A percentile compares a stretch with the other conserved stretches of the same genome.
These are phyloP conservation scores for Melanostigma gelatinosum DNA, from an alignment of 2,113 vertebrate species.

Conservation along the genomic window DNA sequence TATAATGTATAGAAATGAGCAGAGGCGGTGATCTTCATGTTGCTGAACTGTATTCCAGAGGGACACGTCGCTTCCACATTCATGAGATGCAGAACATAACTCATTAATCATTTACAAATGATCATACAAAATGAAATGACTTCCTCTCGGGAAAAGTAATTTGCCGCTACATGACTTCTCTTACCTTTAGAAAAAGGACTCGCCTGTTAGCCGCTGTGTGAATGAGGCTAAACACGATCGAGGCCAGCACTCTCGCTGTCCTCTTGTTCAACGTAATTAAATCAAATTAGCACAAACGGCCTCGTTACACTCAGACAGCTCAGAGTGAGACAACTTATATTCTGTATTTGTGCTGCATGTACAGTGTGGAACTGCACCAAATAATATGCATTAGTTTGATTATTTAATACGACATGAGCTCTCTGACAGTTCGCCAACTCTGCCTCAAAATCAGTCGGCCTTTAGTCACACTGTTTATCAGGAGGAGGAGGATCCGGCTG, in stretches of 20 bases:
- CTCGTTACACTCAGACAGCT: neutral
- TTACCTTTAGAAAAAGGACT: neutral
- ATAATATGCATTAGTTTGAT: neutral
- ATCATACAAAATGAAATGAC: conserved; percentile 1
- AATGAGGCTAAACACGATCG: neutral
- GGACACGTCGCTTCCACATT: neutral
- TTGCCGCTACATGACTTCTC: neutral
- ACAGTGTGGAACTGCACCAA: neutral
- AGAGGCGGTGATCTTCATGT: neutral
- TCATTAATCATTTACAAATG: neutral
- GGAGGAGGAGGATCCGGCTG: neutral
- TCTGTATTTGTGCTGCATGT: neutral
- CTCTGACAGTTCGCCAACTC: too few relatives aligned
- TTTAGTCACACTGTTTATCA: neutral
- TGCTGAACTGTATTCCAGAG: neutral
- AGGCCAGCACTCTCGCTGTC: neutral
- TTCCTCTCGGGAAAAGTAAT: neutral
- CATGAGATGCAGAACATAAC: neutral
- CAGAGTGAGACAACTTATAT: neutral
- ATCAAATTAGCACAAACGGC: conserved; percentile 14
- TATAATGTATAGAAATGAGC: neutral
- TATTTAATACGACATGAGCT: neutral
- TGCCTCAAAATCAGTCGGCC: neutral
- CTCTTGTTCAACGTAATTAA: conserved; percentile 6
- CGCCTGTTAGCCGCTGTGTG: neutral